A percentile compares a stretch with the other conserved stretches of the same genome.
phyloP scores from a whole-genome alignment of 2,888 invertebrate species.

The Gandaritis pyraliata region DNA sequence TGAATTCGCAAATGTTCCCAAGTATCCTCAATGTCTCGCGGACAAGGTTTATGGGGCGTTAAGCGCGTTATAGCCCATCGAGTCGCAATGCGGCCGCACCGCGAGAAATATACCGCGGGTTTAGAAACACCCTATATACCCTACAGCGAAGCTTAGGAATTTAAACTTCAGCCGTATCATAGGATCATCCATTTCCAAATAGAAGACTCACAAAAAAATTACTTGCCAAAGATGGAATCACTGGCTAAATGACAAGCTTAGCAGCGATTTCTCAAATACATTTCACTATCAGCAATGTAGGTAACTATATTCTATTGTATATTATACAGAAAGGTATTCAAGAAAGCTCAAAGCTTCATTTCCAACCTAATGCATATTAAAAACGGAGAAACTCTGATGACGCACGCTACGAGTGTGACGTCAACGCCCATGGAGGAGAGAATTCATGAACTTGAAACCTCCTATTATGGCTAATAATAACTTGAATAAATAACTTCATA shows the following conservation, averaged over 20 bases:
- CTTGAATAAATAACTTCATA: conserved; percentile 5
- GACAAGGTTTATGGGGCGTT: conserved; percentile 42
- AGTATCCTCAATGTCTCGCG: conserved; percentile 23
- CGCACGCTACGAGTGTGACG: conserved; percentile 13
- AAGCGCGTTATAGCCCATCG: conserved; percentile 35
- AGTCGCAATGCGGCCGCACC: conserved; percentile 28
- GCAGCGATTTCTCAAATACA: too few species aligned
- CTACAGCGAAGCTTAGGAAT: not conserved
- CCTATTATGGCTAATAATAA: conserved; percentile 16
- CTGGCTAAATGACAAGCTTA: too few species aligned
- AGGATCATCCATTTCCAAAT: not conserved
- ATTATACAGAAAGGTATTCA: not conserved
- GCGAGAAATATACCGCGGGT: conserved; percentile 21
- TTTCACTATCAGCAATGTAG: too few species aligned
- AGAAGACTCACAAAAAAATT: too few species aligned
- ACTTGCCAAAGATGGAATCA: too few species aligned
- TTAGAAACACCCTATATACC: not conserved
- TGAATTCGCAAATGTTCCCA: conserved; percentile 4
- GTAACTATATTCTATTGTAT: too few species aligned
- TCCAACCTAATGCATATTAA: conserved; percentile 31
- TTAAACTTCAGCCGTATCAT: not conserved
- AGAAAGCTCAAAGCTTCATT: conserved; percentile 6
- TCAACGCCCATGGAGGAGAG: conserved; percentile 8
- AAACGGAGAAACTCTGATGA: conserved; percentile 18
- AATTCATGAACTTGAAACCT: conserved; percentile 18